Base-by-base conservation (phyloP, 2,888 invertebrate species). In the Nebria brevicollis region DNA sequence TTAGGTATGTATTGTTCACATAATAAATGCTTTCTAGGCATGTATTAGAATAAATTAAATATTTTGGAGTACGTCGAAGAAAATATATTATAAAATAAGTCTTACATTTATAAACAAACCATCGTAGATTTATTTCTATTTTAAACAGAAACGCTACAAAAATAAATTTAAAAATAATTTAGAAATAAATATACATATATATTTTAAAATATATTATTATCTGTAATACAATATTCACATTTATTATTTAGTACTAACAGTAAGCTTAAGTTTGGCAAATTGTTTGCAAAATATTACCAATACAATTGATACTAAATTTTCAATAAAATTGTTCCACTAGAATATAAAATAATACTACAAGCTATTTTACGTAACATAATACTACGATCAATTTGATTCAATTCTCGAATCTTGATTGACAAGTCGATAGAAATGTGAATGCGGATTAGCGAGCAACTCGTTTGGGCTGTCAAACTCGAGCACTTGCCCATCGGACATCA, bases 401-500 rank as follows among this genome's bases (percentile, higher is more conserved):
- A 66, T 66, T 66, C 25, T 74, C 5, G 78, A 54, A 66, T 91
- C 90, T 85, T 91, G 90, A 85, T 90, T 92, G 75, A 93, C 92
- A 82, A 95, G 88, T 77, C 90, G 89, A 87, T 93, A 93, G 85
- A 95, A 93, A 84, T 93, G 89, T 6, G 95, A 94, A 81, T 90
- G 87, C 15, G 90, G 89, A 85, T 95, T 91, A 34, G 92, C 89
- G 77, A 95, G 89, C 65, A 95, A 91, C 82, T 90, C 90, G 83
- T 92, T 91, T 0, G 95, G 95, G 82, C 92, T 89, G 80, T 93
- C 93, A 85, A 94, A 92, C 87, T 95, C 95, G 7, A 92, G 87
- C 34, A 94, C 91, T 84, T 91, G 89, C 0, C 97, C 97, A 82
- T 91, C 92, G 73, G 92, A 92, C 91, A 97, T 91, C 15, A 96